Conservation (phyloP, 2,797 vertebrate genomes). For the Eidolon dupreanum region DNA sequence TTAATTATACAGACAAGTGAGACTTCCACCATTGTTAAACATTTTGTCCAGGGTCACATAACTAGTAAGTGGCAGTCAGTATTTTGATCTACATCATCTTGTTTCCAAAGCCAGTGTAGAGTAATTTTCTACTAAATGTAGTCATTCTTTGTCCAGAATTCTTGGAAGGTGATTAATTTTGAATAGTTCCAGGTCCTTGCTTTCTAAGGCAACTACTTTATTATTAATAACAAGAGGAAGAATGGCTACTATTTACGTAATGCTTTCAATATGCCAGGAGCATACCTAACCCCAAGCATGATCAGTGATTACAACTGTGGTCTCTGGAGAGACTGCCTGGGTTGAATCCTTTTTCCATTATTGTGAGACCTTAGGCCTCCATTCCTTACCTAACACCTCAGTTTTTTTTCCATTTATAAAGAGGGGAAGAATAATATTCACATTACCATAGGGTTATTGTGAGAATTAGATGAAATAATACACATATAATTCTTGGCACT, state of each 20-base stretch:
- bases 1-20: background rate
- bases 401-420: background rate
- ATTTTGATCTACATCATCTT: constrained; percentile 11
- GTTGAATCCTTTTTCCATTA: background rate
- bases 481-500: background rate
- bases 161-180: constrained; percentile 6
- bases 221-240: constrained; percentile 33
- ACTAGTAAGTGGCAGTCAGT: background rate
- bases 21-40: background rate
- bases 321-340: background rate
- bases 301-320: background rate
- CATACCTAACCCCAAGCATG: background rate
- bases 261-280: background rate
- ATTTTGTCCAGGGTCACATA: background rate
- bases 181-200: background rate
- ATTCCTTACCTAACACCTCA: background rate
- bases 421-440: background rate
- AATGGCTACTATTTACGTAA: background rate
- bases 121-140: constrained; percentile 42
- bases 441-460: background rate
- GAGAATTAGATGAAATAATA: background rate
- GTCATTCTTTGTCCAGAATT: constrained; percentile 17
- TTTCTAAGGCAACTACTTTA: background rate
- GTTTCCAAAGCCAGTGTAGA: constrained; percentile 4
- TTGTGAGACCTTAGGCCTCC: background rate